Percentiles rank a stretch among this genome's conserved stretches.
Evolutionary conservation across 2,888 invertebrate species (phyloP).

Genomic region (Gastrophysa polygoni): DNA sequence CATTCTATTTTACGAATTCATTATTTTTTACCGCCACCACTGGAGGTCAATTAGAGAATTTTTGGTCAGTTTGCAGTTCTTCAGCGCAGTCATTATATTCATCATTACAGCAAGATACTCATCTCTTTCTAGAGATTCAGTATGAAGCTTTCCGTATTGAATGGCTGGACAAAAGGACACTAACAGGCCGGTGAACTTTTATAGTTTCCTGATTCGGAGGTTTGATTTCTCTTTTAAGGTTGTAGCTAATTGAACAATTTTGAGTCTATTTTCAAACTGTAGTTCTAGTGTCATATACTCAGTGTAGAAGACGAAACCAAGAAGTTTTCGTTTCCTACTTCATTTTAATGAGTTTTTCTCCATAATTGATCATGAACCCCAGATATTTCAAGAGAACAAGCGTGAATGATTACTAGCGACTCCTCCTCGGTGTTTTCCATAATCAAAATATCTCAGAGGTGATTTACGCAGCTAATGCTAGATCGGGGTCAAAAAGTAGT

Average conservation of each 20-base stretch:
- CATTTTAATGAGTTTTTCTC: not conserved
- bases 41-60: not conserved
- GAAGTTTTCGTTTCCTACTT: not conserved
- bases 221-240: not conserved
- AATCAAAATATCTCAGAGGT: not conserved
- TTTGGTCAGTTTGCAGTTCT: slow-evolving; percentile 1
- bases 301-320: not conserved
- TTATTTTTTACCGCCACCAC: not conserved
- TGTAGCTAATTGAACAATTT: not conserved
- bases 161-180: slow-evolving; percentile 44
- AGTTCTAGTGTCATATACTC: not conserved
- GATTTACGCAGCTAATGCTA: not conserved
- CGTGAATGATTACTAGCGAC: not conserved
- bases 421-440: too few species aligned
- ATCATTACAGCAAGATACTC: not conserved
- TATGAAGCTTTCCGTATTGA: slow-evolving; percentile 44
- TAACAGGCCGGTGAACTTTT: slow-evolving; percentile 12
- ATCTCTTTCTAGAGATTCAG: slow-evolving; percentile 15
- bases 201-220: not conserved
- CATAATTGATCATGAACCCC: not conserved
- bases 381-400: not conserved
- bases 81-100: not conserved
- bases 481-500: slow-evolving; percentile 21
- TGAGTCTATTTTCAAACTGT: not conserved
- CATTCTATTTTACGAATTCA: not conserved